These are phyloP conservation scores for Macrophya annulata DNA, from an alignment of 2,888 invertebrate species.

Conservation along the genomic window DNA sequence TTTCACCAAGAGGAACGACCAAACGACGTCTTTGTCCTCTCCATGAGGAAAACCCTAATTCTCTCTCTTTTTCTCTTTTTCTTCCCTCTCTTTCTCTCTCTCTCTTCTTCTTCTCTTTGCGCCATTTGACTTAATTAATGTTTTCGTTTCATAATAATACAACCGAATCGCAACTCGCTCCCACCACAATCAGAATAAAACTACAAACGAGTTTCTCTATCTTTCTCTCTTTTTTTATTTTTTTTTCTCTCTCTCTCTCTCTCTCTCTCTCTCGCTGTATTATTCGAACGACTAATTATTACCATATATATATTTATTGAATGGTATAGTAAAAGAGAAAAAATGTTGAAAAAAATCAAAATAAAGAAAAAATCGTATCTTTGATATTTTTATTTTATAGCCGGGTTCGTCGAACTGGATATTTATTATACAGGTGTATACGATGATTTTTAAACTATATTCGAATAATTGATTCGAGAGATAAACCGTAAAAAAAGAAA, in stretches of 20 bases:
- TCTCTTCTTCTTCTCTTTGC: background rate
- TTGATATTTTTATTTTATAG: slow-evolving; percentile 42
- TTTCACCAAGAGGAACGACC: slow-evolving; percentile 60
- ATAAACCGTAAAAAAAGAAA: background rate
- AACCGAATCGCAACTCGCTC: background rate
- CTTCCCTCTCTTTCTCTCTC: slow-evolving; percentile 17
- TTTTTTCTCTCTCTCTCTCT: background rate
- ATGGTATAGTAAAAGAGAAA: too few species aligned
- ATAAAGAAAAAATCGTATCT: too few species aligned
- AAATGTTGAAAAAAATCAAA: too few species aligned
- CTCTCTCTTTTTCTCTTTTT: slow-evolving; percentile 25
- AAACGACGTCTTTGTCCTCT: slow-evolving; percentile 60
- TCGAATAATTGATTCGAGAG: background rate
- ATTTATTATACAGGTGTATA: background rate
- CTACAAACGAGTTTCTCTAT: background rate
- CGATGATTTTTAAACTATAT: background rate
- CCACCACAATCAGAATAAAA: background rate
- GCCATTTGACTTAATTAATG: slow-evolving; percentile 62
- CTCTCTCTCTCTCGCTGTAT: too few species aligned
- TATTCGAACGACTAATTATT: too few species aligned
- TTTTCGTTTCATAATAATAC: slow-evolving; percentile 25
- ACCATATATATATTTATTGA: too few species aligned
- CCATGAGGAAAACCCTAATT: slow-evolving; percentile 23
- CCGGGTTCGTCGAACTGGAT: background rate
- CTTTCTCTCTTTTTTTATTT: background rate